These are phyloP conservation scores for Cosmorhoe ocellata DNA, from an alignment of 2,888 invertebrate species.

Conservation along the genomic window DNA sequence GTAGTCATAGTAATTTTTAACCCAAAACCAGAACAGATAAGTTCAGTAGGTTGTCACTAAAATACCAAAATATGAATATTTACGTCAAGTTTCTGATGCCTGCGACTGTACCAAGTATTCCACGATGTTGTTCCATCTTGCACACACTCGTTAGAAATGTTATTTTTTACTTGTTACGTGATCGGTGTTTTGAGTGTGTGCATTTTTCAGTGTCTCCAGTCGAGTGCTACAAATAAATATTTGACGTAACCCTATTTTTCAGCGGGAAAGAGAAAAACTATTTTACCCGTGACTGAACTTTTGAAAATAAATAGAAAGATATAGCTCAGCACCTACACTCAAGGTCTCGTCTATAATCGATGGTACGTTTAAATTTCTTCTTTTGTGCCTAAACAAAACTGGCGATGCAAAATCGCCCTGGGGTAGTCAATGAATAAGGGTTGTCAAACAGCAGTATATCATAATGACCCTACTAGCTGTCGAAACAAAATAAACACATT, in stretches of 20 bases:
- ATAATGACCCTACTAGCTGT: conserved; percentile 28
- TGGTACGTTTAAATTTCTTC: too few species aligned
- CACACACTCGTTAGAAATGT: conserved; percentile 28
- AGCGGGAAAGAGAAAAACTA: neutral
- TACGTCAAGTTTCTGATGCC: neutral
- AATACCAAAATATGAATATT: too few species aligned
- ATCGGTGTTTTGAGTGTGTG: conserved; percentile 11
- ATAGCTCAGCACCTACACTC: too few species aligned
- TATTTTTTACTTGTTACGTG: conserved; percentile 26
- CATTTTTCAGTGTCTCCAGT: conserved; percentile 12
- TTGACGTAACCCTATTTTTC: conserved; percentile 9
- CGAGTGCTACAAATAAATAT: conserved; percentile 5
- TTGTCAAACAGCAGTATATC: conserved; percentile 21
- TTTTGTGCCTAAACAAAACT: conserved; percentile 1
- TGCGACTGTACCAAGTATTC: conserved; percentile 12
- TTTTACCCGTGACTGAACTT: too few species aligned
- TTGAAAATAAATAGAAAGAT: too few species aligned
- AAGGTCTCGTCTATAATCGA: too few species aligned
- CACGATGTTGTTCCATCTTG: conserved; percentile 24
- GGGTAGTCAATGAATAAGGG: conserved; percentile 13
- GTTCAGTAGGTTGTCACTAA: too few species aligned
- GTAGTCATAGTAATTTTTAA: too few species aligned
- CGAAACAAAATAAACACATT: conserved; percentile 36
- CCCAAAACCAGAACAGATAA: too few species aligned
- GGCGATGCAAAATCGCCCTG: conserved; percentile 8